A percentile compares a stretch with the other conserved stretches of the same genome.
These are phyloP conservation scores for Aix galericulata DNA, from an alignment of 2,113 vertebrate species.

Conservation along the genomic window DNA sequence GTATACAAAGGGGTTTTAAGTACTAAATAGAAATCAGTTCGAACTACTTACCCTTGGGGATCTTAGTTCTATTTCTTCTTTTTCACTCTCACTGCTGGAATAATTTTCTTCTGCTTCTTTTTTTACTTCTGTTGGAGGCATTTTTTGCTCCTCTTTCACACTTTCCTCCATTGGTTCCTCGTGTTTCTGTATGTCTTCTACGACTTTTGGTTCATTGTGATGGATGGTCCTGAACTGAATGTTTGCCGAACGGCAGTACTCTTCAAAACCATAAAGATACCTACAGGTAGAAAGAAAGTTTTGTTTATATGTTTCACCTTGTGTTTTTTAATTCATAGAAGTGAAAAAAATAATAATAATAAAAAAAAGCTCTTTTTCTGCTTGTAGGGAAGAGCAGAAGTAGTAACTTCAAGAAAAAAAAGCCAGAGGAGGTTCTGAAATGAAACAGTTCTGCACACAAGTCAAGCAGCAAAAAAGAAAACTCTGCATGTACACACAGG, in stretches of 20 bases:
- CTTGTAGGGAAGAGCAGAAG: neutral
- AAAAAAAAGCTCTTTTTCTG: neutral
- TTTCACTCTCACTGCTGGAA: conserved; percentile 85
- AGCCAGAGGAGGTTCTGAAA: neutral
- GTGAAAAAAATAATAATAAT: neutral
- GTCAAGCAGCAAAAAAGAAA: neutral
- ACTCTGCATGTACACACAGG: neutral
- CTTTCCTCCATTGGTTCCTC: conserved; percentile 77
- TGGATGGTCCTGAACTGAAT: conserved; percentile 98
- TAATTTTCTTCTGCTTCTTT: conserved; percentile 79
- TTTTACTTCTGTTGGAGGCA: conserved; percentile 72
- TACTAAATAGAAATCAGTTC: neutral
- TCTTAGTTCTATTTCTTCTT: conserved; percentile 79
- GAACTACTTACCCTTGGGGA: conserved; percentile 87
- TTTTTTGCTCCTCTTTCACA: conserved; percentile 73
- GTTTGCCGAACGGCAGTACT: conserved; percentile 94
- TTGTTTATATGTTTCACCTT: neutral
- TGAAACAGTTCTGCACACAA: neutral
- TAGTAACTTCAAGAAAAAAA: neutral
- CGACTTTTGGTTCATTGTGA: conserved; percentile 87
- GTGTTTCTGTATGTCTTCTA: conserved; percentile 70
- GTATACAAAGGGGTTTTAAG: neutral
- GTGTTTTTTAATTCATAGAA: neutral
- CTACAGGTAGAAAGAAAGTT: conserved; percentile 66
- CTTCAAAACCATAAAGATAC: conserved; percentile 98